Evolutionary conservation across 2,113 vertebrate species (phyloP).

Genomic region (Urocolius indicus): DNA sequence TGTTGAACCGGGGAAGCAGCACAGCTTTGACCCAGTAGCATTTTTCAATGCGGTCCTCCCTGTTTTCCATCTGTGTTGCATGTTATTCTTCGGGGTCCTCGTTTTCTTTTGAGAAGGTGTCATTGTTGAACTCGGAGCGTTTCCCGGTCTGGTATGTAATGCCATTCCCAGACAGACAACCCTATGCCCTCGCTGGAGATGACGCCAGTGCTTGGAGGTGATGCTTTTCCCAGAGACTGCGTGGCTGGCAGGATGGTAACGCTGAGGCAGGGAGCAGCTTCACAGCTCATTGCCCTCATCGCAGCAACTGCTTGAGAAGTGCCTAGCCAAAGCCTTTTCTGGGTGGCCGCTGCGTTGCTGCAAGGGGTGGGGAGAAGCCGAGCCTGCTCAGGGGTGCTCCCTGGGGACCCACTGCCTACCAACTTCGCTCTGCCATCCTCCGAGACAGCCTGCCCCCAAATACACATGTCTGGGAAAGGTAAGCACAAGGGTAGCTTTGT

Average conservation of each 20-base stretch:
- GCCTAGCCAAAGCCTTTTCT: not conserved
- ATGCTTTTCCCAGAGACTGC: not conserved
- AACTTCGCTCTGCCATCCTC: not conserved
- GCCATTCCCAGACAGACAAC: not conserved
- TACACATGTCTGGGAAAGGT: constrained; percentile 35
- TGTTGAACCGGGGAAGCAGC: constrained; percentile 25
- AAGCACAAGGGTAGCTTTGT: not conserved
- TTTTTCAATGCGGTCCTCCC: constrained; percentile 44
- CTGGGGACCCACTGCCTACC: not conserved
- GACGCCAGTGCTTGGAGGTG: not conserved
- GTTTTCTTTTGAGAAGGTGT: not conserved
- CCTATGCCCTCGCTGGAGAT: not conserved
- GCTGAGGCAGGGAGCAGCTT: constrained; percentile 11
- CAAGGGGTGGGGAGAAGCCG: not conserved
- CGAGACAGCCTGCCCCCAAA: not conserved
- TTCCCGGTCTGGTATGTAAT: not conserved
- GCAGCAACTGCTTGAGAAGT: not conserved
- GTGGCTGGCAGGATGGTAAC: not conserved
- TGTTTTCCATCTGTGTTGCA: constrained; percentile 20
- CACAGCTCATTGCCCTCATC: not conserved
- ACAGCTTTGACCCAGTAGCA: constrained; percentile 41
- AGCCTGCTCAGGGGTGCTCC: not conserved
- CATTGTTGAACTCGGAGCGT: not conserved
- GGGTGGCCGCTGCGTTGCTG: not conserved
- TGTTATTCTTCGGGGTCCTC: not conserved